These are phyloP conservation scores for Temnothorax rugatulus DNA, from an alignment of 2,888 invertebrate species.

Conservation along the genomic window DNA sequence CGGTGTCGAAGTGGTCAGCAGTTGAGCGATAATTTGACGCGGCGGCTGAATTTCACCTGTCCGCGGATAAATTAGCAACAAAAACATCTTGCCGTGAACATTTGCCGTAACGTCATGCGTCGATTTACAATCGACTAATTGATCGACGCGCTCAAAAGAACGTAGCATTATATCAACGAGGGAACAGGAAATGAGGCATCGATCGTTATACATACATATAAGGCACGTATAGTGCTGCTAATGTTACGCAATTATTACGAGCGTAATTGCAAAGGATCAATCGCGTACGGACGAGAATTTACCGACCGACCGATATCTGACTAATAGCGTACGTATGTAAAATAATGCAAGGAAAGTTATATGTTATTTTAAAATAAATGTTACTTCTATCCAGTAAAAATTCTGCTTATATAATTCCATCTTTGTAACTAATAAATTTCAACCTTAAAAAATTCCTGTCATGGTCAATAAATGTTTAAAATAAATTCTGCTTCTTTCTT, in stretches of 20 bases:
- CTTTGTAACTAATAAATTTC: neutral
- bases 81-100: constrained; percentile 22
- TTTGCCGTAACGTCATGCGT: constrained; percentile 13
- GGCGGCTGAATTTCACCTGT: constrained; percentile 6
- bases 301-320: neutral
- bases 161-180: constrained; percentile 13
- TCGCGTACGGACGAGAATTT: neutral
- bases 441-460: neutral
- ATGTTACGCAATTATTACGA: constrained; percentile 38
- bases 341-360: neutral
- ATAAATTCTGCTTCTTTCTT: neutral
- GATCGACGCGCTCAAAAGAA: constrained; percentile 36
- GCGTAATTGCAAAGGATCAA: constrained; percentile 34
- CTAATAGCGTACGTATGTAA: neutral
- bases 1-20: neutral
- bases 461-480: neutral
- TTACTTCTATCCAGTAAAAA: neutral
- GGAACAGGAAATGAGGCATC: constrained; percentile 39
- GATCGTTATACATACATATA: constrained; percentile 21
- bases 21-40: constrained; percentile 36
- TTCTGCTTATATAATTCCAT: neutral
- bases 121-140: constrained; percentile 20
- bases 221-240: constrained; percentile 5
- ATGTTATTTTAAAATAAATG: constrained; percentile 7
- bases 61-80: constrained; percentile 29